Evolutionary conservation across 2,797 vertebrate genomes (phyloP).

Genomic region (Xenops minutus): DNA sequence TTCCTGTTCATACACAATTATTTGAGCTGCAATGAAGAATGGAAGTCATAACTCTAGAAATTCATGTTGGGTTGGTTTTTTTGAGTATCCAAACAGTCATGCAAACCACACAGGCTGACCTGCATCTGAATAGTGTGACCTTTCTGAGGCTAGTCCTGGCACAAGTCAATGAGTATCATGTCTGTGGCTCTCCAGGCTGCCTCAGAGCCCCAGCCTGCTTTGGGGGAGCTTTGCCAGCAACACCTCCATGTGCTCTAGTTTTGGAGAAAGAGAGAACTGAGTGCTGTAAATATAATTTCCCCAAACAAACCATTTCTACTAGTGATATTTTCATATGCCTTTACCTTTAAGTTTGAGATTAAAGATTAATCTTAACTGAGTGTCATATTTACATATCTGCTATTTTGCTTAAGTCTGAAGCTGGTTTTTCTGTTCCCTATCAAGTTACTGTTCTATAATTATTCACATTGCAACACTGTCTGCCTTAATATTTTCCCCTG

Average conservation of each 20-base stretch:
- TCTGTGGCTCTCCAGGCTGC: neutral
- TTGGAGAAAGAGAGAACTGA: neutral
- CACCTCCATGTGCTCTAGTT: accelerated
- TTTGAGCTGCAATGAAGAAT: neutral
- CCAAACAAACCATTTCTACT: neutral
- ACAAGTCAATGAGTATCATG: accelerated
- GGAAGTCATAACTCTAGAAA: neutral
- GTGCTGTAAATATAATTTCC: neutral
- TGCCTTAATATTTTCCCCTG: slow-evolving; percentile 16
- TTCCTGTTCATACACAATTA: neutral
- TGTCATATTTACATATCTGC: neutral
- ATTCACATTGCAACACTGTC: neutral
- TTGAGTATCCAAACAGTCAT: neutral
- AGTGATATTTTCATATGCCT: neutral
- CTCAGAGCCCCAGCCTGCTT: neutral
- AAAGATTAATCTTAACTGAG: neutral
- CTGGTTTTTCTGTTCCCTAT: neutral
- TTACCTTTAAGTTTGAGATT: neutral
- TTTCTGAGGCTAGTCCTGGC: neutral
- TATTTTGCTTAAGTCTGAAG: neutral
- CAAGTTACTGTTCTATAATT: neutral
- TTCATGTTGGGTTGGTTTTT: neutral
- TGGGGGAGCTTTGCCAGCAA: neutral
- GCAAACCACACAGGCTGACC: neutral
- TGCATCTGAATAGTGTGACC: neutral